A percentile compares a stretch with the other conserved stretches of the same genome.
Evolutionary conservation across 2,113 vertebrate genomes (phyloP).

Genomic region (Todiramphus saurophagus): DNA sequence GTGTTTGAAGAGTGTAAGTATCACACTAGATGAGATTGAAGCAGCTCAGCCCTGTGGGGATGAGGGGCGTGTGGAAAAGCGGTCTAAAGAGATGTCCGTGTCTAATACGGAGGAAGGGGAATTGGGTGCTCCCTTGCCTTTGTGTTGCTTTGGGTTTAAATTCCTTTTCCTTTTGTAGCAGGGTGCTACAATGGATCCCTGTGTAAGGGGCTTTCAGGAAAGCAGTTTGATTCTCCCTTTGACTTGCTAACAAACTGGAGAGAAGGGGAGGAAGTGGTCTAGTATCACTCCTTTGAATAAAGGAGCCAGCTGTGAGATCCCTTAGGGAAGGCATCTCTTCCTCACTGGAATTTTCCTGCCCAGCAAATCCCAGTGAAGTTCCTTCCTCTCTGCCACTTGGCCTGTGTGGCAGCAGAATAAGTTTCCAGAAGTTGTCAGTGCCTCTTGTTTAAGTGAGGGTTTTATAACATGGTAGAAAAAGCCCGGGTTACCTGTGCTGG

Average conservation of each 20-base stretch:
- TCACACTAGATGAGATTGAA: not conserved
- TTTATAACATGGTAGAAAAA: not conserved
- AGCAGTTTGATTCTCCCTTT: not conserved
- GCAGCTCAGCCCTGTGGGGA: not conserved
- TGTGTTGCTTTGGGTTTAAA: not conserved
- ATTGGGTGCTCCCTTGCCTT: not conserved
- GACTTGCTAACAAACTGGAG: not conserved
- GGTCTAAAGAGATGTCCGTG: not conserved
- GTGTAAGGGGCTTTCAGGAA: not conserved
- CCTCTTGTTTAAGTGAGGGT: not conserved
- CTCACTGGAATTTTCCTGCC: not conserved
- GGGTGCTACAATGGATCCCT: not conserved
- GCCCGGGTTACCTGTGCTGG: not conserved
- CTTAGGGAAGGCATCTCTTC: not conserved
- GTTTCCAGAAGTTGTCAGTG: not conserved
- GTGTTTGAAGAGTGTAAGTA: not conserved
- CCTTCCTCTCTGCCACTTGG: not conserved
- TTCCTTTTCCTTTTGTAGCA: not conserved
- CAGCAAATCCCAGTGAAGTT: not conserved
- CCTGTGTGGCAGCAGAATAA: not conserved
- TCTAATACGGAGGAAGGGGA: not conserved
- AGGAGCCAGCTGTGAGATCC: not conserved
- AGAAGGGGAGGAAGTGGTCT: not conserved
- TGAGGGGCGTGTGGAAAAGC: not conserved
- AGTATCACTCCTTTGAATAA: not conserved